Conservation (phyloP, 2,113 vertebrate genomes). For the Falco punctatus region DNA sequence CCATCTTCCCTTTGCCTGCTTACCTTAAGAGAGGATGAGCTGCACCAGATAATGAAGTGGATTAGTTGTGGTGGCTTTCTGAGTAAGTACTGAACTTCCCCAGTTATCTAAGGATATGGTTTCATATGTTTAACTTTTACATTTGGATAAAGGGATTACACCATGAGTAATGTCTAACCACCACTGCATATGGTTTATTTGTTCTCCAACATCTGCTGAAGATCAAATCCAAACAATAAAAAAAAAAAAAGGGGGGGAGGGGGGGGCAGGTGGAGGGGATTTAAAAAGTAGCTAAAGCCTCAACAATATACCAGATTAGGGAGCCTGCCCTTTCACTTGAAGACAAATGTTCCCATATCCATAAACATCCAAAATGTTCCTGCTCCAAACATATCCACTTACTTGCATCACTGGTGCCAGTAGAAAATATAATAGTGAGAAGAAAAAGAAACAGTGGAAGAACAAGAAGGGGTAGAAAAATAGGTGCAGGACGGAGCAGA, state of each 20-base stretch:
- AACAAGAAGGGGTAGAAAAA: constrained; percentile 12
- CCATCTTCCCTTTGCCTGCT: not conserved
- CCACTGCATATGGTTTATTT: constrained; percentile 50
- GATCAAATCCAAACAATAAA: constrained; percentile 54
- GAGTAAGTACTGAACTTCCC: not conserved
- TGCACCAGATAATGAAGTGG: not conserved
- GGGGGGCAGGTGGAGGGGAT: too few relatives aligned
- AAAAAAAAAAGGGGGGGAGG: not conserved
- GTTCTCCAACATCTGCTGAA: constrained; percentile 65
- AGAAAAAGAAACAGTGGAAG: not conserved
- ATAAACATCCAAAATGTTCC: not conserved
- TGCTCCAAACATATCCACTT: not conserved
- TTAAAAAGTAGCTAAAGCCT: not conserved
- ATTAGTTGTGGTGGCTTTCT: constrained; percentile 7
- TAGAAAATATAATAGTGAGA: not conserved
- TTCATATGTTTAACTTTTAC: constrained; percentile 59
- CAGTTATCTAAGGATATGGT: constrained; percentile 42
- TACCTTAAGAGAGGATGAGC: not conserved
- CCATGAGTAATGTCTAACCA: constrained; percentile 63
- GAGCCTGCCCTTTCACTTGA: not conserved
- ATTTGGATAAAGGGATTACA: constrained; percentile 68
- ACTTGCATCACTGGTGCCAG: constrained; percentile 5
- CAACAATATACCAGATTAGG: not conserved
- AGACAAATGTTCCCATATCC: constrained; percentile 3
- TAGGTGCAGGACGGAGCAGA: not conserved